These are phyloP conservation scores for Otocyon megalotis DNA, from an alignment of 2,113 vertebrate genomes.

Conservation along the genomic window DNA sequence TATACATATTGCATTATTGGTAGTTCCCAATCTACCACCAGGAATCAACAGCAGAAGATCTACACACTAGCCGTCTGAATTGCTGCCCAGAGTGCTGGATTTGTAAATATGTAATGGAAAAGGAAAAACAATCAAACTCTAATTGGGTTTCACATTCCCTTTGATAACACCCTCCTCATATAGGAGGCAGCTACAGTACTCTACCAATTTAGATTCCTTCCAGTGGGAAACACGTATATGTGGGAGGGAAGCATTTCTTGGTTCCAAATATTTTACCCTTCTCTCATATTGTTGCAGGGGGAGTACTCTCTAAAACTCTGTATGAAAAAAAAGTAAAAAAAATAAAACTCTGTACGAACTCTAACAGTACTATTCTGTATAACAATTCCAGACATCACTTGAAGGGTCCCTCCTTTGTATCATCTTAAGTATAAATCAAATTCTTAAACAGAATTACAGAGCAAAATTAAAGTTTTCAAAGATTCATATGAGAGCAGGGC, in stretches of 20 bases:
- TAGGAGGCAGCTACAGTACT: not conserved
- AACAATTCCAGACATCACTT: not conserved
- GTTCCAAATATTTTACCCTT: not conserved
- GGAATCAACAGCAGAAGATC: slow-evolving; percentile 46
- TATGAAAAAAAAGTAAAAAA: not conserved
- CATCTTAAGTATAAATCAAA: slow-evolving; percentile 48
- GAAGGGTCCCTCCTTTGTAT: not conserved
- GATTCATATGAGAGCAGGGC: not conserved
- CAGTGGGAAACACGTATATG: not conserved
- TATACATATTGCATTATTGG: slow-evolving; percentile 50
- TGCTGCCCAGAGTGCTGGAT: slow-evolving; percentile 20
- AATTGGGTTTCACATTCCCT: slow-evolving; percentile 10
- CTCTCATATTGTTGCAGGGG: not conserved
- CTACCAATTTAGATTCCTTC: not conserved
- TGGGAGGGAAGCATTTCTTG: not conserved
- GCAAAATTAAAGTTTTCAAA: not conserved
- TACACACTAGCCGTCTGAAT: not conserved
- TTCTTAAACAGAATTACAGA: not conserved
- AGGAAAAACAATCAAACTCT: slow-evolving; percentile 58
- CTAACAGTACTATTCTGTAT: not conserved
- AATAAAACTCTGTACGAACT: not conserved
- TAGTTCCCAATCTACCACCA: slow-evolving; percentile 43
- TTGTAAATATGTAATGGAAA: slow-evolving; percentile 61
- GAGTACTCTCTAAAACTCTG: not conserved
- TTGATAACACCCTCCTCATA: slow-evolving; percentile 37